Conservation (phyloP, 2,797 vertebrate species). For the Eidolon dupreanum region DNA sequence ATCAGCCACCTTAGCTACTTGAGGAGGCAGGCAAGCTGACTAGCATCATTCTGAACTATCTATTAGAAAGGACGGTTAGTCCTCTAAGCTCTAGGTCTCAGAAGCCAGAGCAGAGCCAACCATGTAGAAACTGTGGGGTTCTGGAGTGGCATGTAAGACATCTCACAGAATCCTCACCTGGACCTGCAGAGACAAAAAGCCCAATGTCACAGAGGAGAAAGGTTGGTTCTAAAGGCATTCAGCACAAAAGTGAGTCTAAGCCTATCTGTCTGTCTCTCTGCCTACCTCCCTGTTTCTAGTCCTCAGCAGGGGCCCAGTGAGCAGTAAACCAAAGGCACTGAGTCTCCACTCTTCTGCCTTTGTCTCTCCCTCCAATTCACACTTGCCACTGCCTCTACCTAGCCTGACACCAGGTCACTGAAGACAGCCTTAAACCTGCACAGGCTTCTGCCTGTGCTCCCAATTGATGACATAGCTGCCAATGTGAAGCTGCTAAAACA, state of each 20-base stretch:
- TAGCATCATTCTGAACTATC: background rate
- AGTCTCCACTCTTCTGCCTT: background rate
- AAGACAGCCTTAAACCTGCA: background rate
- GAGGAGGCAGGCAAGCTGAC: background rate
- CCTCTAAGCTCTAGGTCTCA: background rate
- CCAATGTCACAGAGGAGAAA: background rate
- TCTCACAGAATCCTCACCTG: background rate
- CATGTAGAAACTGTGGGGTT: accelerated
- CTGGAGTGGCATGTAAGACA: background rate
- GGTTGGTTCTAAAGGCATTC: background rate
- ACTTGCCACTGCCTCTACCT: background rate
- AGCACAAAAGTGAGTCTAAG: background rate
- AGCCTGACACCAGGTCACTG: background rate
- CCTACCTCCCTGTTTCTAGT: background rate
- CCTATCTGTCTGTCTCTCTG: background rate
- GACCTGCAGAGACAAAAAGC: background rate
- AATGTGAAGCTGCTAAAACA: background rate
- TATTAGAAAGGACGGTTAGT: background rate
- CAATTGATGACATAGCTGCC: background rate
- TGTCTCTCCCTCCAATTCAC: no score
- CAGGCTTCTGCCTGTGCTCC: background rate
- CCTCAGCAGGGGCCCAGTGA: background rate
- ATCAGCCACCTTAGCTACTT: background rate
- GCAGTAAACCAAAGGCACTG: background rate
- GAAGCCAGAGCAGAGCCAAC: no score